Evolutionary conservation across 2,888 invertebrate genomes (phyloP).

Genomic region (Acanthoscelides obtectus): DNA sequence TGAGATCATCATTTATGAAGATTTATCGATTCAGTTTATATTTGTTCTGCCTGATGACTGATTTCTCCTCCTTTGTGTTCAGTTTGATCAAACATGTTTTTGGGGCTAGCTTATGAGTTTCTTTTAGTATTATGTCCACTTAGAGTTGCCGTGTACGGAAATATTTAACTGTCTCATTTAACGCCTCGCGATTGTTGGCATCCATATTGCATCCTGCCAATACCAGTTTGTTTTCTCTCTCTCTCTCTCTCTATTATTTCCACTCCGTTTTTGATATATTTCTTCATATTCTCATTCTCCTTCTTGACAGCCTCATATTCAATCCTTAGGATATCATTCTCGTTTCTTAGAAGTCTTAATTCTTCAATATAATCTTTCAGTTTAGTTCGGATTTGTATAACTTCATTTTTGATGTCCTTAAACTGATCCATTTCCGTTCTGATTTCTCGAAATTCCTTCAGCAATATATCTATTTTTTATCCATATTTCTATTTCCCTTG

Average conservation of each 20-base stretch:
- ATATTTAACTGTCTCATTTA: not conserved
- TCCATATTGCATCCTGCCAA: not conserved
- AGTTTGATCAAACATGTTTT: not conserved
- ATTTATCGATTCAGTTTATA: not conserved
- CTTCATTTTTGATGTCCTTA: not conserved
- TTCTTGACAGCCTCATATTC: not conserved
- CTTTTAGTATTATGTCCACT: not conserved
- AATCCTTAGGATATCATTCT: not conserved
- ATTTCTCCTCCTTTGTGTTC: not conserved
- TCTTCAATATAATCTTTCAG: not conserved
- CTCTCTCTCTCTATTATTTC: not conserved
- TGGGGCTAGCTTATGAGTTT: not conserved
- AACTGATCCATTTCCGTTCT: not conserved
- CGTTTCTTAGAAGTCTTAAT: not conserved
- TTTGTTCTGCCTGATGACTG: constrained; percentile 2
- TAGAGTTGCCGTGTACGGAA: not conserved
- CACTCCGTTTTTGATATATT: not conserved
- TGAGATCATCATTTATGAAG: constrained; percentile 3
- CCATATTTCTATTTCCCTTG: not conserved
- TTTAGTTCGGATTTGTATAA: not conserved
- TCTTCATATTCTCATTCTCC: not conserved
- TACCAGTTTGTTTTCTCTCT: not conserved
- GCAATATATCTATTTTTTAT: not conserved
- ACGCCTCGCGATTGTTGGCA: not conserved
- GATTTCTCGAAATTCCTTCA: not conserved